A percentile compares a stretch with the other conserved stretches of the same genome.
Conservation (phyloP, 2,888 invertebrate genomes). For the Gnatocerus cornutus region DNA sequence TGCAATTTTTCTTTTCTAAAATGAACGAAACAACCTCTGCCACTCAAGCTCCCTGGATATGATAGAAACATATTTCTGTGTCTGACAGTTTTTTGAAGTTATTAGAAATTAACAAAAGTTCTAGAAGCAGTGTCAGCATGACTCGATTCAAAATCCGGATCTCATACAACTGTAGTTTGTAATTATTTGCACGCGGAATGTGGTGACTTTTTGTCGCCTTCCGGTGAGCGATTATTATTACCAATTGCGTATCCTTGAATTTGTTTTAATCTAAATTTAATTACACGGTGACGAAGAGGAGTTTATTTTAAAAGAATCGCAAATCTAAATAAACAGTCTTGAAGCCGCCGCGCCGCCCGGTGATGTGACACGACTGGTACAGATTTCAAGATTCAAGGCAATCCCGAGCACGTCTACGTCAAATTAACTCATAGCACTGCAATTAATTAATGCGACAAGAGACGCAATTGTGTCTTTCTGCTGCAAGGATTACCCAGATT, state of each 20-base stretch:
- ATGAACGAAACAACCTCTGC: slow-evolving; percentile 7
- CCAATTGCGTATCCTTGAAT: slow-evolving; percentile 17
- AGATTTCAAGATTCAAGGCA: slow-evolving; percentile 46
- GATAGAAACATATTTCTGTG: slow-evolving; percentile 3
- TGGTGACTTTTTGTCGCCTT: slow-evolving; percentile 13
- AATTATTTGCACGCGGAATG: slow-evolving; percentile 10
- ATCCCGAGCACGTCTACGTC: slow-evolving; percentile 36
- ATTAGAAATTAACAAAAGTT: slow-evolving; percentile 4
- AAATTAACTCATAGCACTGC: slow-evolving; percentile 27
- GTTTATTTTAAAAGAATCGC: no score
- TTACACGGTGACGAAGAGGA: neutral
- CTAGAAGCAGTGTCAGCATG: neutral
- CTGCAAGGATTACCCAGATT: slow-evolving; percentile 49
- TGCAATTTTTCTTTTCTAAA: slow-evolving; percentile 8
- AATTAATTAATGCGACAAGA: neutral
- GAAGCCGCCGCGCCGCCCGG: slow-evolving; percentile 3
- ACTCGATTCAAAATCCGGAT: neutral
- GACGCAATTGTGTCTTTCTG: slow-evolving; percentile 14
- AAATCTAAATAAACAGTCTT: neutral
- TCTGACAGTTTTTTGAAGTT: neutral
- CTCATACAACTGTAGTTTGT: neutral
- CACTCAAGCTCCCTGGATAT: slow-evolving; percentile 4
- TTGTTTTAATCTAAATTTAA: slow-evolving; percentile 13
- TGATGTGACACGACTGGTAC: slow-evolving; percentile 48
- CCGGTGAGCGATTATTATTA: slow-evolving; percentile 17